Percentiles rank a stretch among this genome's conserved stretches.
Evolutionary conservation across 2,113 vertebrate species (phyloP).

Genomic region (Emydocephalus ijimae): DNA sequence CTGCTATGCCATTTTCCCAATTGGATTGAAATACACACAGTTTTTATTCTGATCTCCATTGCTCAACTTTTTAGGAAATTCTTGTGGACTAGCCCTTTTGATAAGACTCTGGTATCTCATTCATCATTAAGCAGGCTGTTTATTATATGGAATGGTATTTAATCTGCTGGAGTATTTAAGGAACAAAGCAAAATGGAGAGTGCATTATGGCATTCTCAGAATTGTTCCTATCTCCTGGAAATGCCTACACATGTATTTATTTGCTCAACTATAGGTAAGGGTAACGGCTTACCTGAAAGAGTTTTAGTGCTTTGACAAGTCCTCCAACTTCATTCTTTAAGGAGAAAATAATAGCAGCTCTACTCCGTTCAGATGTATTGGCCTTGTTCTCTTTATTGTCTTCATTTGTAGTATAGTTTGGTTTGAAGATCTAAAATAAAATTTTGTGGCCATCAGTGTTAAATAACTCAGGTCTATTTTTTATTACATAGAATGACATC

Average conservation of each 20-base stretch:
- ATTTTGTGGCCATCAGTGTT: background rate
- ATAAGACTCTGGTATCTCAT: background rate
- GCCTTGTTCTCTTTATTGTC: constrained; percentile 90
- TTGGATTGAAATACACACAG: background rate
- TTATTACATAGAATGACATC: background rate
- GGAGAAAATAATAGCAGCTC: constrained; percentile 89
- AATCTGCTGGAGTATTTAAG: background rate
- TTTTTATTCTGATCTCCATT: background rate
- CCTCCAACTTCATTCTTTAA: constrained; percentile 97
- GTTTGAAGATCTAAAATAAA: constrained; percentile 78
- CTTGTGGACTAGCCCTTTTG: background rate
- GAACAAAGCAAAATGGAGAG: background rate
- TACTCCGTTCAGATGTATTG: constrained; percentile 75
- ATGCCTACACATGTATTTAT: background rate
- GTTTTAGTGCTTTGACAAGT: constrained; percentile 91
- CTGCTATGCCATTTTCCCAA: background rate
- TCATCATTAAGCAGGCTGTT: background rate
- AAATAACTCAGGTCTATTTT: background rate
- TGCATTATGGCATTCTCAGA: background rate
- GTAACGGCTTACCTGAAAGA: constrained; percentile 83
- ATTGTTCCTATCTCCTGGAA: background rate
- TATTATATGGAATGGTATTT: background rate
- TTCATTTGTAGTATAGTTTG: constrained; percentile 84
- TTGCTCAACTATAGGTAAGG: background rate
- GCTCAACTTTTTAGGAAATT: background rate